Percentiles rank a stretch among this genome's conserved stretches.
Evolutionary conservation across 1,140 invertebrate species (phyloP).

Genomic region (Drosophila chauvacae): DNA sequence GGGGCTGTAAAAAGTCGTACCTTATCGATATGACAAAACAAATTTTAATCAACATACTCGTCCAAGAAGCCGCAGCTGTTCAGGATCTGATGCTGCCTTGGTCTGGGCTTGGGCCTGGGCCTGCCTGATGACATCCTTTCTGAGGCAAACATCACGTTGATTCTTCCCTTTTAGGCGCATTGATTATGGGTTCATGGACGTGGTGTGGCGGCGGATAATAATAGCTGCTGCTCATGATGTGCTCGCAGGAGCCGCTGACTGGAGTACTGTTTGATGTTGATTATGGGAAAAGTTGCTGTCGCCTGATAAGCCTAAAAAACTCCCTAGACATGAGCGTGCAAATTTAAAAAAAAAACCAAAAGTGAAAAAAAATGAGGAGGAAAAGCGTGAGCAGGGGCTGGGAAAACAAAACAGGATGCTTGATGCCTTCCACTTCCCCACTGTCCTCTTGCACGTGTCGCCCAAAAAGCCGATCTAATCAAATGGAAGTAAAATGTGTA

Average conservation of each 20-base stretch:
- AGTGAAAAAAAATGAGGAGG: conserved; percentile 5
- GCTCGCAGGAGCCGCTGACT: conserved; percentile 30
- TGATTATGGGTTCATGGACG: conserved; percentile 57
- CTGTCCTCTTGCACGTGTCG: conserved; percentile 60
- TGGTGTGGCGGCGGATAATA: conserved; percentile 53
- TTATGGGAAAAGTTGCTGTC: conserved; percentile 76
- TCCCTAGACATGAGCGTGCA: conserved; percentile 73
- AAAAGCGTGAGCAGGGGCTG: conserved; percentile 16
- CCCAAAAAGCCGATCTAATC: conserved; percentile 78
- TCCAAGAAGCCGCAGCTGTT: conserved; percentile 57
- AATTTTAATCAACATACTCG: conserved; percentile 73
- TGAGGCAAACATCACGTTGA: conserved; percentile 69
- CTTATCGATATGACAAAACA: conserved; percentile 79
- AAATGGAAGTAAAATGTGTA: conserved; percentile 83
- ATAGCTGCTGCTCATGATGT: conserved; percentile 70
- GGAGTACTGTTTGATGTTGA: conserved; percentile 74
- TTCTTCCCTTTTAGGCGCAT: conserved; percentile 53
- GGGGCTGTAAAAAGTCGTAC: conserved; percentile 64
- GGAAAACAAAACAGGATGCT: conserved; percentile 77
- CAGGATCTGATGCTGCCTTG: conserved; percentile 38
- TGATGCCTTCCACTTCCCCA: conserved; percentile 29
- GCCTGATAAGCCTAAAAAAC: conserved; percentile 71
- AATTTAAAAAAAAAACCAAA: conserved; percentile 56
- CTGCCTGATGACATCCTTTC: conserved; percentile 71
- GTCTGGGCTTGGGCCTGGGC: conserved; percentile 5